Evolutionary conservation across 2,888 invertebrate species (phyloP).

Genomic region (Callimorpha dominula): DNA sequence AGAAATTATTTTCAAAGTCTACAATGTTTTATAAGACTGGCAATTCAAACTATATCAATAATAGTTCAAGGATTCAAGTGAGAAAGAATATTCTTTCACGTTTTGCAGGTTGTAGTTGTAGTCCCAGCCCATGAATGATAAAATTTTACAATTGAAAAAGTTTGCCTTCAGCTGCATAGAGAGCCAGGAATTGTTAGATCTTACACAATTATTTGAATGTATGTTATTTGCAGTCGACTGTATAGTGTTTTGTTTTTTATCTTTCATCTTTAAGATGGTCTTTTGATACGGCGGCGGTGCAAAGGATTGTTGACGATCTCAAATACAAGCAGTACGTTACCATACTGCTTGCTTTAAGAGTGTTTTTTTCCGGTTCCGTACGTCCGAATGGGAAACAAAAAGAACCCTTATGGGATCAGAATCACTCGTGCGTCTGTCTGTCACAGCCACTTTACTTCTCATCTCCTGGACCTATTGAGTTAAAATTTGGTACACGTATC

Average conservation of each 20-base stretch:
- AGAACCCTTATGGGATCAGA: no score
- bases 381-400: no score
- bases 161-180: conserved; percentile 11
- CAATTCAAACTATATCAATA: background rate
- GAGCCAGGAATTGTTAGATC: conserved; percentile 13
- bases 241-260: background rate
- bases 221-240: conserved; percentile 1
- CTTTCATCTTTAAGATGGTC: background rate
- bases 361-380: no score
- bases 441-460: no score
- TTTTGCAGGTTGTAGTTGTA: conserved; percentile 14
- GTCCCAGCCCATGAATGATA: conserved; percentile 23
- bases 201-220: conserved; percentile 28
- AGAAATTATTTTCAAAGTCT: background rate
- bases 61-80: background rate
- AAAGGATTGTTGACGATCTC: background rate
- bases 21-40: background rate
- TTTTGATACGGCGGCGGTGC: background rate
- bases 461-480: no score
- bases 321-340: background rate
- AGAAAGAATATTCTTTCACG: conserved; percentile 9
- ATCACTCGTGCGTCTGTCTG: no score
- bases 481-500: no score
- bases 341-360: no score
- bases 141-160: conserved; percentile 26